Evolutionary conservation across 2,113 vertebrate genomes (phyloP).

Genomic region (Machaerirhynchus nigripectus): DNA sequence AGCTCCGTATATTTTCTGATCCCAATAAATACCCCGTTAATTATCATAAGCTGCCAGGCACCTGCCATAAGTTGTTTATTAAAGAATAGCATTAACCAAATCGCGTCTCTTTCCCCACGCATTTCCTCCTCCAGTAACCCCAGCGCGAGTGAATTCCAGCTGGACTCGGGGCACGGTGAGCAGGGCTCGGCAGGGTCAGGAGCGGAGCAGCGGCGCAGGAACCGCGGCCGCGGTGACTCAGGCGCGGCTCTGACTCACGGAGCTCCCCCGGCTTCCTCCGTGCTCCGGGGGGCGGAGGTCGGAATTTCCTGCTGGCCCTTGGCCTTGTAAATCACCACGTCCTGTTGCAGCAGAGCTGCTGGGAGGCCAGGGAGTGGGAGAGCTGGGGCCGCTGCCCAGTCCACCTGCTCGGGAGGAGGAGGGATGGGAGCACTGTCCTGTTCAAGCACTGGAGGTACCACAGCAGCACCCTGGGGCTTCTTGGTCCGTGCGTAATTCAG

Average conservation of each 20-base stretch:
- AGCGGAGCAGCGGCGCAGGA: background rate
- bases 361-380: background rate
- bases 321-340: slow-evolving; percentile 30
- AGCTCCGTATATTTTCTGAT: background rate
- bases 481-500: rapidly evolving
- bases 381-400: background rate
- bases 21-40: background rate
- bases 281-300: slow-evolving; percentile 38
- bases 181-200: background rate
- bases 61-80: slow-evolving; percentile 12
- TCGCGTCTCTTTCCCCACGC: background rate
- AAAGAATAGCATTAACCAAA: background rate
- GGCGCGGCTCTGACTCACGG: background rate
- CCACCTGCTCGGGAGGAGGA: slow-evolving; percentile 6
- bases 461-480: background rate
- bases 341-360: background rate
- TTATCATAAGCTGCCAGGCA: background rate
- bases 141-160: background rate
- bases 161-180: rapidly evolving
- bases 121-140: rapidly evolving
- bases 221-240: background rate
- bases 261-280: slow-evolving; percentile 31
- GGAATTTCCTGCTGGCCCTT: slow-evolving; percentile 62
- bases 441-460: rapidly evolving
- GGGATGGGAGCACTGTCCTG: rapidly evolving